Evolutionary conservation across 2,888 invertebrate genomes (phyloP), one percentile per base, ranked within the genome.

Genomic region (Argyresthia goedartella): DNA sequence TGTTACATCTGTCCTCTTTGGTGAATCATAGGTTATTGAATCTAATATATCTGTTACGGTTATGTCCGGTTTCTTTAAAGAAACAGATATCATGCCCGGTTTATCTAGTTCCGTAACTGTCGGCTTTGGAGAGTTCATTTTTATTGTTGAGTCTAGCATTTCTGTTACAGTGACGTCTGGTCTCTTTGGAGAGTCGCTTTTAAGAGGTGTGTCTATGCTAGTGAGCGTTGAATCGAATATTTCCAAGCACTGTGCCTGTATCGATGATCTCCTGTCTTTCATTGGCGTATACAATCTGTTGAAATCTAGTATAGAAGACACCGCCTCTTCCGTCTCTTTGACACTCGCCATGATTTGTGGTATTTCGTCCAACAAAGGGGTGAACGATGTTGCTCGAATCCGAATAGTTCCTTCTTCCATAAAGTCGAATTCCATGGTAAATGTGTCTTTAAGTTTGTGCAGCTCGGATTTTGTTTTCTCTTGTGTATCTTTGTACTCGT

Each of bases 151-250:
- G 25, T 25, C 25, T 25, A 25, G 25, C 6, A 25, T 25, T 25
- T 25, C 25, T 25, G 25, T 25, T 25, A 25, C 25, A 25, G 25
- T 25, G 25, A 25, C 6, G 25, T 51, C 62, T 36, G 52, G 60
- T 55, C 55, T 67, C 10, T 34, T 50, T 15, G 75, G 73, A 59
- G 69, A 73, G 51, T 55, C 58, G 4, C 58, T 49, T 62, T 85
- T 85, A 35, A 85, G 58, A 4, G 86, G 85, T 10, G 86, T 85
- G 58, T 86, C 85, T 59, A 86, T 68, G 60, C 85, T 85, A 1
- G 82, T 80, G 42, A 86, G 61, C 8, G 85, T 84, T 1, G 86
- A 86, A 63, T 85, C 82, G 62, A 86, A 86, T 62, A 86, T 76
- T 56, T 84, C 77, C 53, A 70, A 75, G 59, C 74, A 81, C 57